Evolutionary conservation across 1,140 invertebrate genomes (phyloP).

Genomic region (Zaprionus taronus): DNA sequence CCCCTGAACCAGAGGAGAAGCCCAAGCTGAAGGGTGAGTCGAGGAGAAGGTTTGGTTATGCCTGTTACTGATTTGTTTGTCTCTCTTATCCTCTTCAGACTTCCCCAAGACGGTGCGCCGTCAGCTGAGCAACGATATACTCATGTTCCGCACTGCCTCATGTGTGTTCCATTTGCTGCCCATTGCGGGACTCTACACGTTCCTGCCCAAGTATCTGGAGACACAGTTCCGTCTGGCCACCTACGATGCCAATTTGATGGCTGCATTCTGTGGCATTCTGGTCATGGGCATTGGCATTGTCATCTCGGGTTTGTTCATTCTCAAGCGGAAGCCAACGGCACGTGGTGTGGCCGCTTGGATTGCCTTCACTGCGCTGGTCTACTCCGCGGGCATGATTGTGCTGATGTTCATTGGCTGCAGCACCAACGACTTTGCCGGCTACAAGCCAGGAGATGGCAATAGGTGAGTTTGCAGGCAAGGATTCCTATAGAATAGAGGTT

Average conservation of each 20-base stretch:
- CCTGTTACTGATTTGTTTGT: background rate
- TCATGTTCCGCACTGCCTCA: slow-evolving; percentile 94
- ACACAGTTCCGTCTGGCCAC: slow-evolving; percentile 95
- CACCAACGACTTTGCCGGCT: slow-evolving; percentile 91
- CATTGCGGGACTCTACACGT: slow-evolving; percentile 95
- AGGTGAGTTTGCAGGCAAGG: slow-evolving; percentile 42
- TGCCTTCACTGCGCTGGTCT: slow-evolving; percentile 93
- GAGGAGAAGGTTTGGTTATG: background rate
- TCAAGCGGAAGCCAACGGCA: slow-evolving; percentile 92
- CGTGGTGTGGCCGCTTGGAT: slow-evolving; percentile 95
- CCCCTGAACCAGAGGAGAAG: slow-evolving; percentile 64
- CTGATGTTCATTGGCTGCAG: slow-evolving; percentile 96
- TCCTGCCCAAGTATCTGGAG: slow-evolving; percentile 97
- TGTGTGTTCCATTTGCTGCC: slow-evolving; percentile 95
- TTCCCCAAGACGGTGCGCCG: slow-evolving; percentile 94
- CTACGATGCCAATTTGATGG: slow-evolving; percentile 95
- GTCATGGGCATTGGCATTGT: slow-evolving; percentile 96
- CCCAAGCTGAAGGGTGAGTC: slow-evolving; percentile 72
- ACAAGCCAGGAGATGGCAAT: slow-evolving; percentile 80
- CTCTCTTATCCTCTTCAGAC: slow-evolving; percentile 85
- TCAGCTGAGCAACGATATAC: slow-evolving; percentile 94
- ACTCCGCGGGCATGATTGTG: slow-evolving; percentile 93
- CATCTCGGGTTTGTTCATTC: slow-evolving; percentile 93
- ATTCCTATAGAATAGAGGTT: background rate
- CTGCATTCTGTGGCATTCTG: slow-evolving; percentile 95